A percentile compares a stretch with the other conserved stretches of the same genome.
phyloP scores from a whole-genome alignment of 2,797 vertebrate genomes.

The Sphenopsis melanotis region DNA sequence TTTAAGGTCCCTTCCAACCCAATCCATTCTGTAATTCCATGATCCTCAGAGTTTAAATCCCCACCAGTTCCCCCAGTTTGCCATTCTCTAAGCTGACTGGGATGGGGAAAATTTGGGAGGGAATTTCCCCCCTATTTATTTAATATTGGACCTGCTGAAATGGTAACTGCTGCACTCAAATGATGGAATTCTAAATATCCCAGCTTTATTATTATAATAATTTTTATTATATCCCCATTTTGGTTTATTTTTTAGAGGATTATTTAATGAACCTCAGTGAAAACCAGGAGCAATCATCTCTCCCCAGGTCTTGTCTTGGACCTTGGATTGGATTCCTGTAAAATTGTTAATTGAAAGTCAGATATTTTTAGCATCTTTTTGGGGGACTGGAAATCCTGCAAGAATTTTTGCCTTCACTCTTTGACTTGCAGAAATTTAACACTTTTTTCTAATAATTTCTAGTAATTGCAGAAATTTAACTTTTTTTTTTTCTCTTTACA shows the following conservation, averaged over 20 bases:
- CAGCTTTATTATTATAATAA: not conserved
- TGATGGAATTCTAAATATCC: not conserved
- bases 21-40: accelerated
- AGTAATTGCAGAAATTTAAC: not conserved
- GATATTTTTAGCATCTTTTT: not conserved
- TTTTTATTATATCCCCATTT: not conserved
- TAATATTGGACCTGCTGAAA: not conserved
- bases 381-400: accelerated
- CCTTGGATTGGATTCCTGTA: not conserved
- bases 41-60: not conserved
- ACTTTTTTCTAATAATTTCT: not conserved
- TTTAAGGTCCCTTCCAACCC: not conserved
- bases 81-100: not conserved
- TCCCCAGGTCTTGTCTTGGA: not conserved
- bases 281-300: not conserved
- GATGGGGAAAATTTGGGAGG: not conserved
- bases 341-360: not conserved
- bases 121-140: not conserved
- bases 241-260: not conserved
- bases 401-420: not conserved
- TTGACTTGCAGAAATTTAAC: not conserved
- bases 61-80: not conserved
- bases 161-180: not conserved
- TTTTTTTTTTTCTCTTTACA: not conserved
- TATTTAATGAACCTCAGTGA: not conserved